Evolutionary conservation across 2,113 vertebrate species (phyloP).

Genomic region (Oreocharis arfaki): DNA sequence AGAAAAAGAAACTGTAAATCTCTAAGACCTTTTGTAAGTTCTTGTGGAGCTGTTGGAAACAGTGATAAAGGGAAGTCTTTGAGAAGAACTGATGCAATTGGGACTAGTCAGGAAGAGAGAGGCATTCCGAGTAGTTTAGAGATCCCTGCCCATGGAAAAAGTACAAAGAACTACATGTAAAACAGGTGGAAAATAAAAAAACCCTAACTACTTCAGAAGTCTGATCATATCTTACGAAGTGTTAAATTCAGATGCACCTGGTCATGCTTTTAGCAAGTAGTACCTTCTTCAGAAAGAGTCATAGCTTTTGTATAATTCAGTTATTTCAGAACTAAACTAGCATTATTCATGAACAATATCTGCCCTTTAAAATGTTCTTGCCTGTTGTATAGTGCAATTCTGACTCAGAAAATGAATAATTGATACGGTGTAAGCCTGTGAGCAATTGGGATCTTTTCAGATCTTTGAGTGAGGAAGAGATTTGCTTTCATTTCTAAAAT

Average conservation of each 20-base stretch:
- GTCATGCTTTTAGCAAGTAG: neutral
- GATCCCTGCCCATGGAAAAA: neutral
- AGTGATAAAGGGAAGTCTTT: neutral
- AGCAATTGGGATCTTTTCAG: neutral
- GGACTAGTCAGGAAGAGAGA: neutral
- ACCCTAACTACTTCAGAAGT: neutral
- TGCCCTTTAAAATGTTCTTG: neutral
- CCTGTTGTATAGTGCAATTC: neutral
- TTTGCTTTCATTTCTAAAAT: neutral
- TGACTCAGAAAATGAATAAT: constrained; percentile 4
- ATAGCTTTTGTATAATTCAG: neutral
- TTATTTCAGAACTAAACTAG: neutral
- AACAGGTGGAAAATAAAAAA: neutral
- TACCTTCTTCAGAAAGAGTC: neutral
- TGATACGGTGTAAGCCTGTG: neutral
- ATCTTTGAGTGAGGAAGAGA: neutral
- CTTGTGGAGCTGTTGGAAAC: neutral
- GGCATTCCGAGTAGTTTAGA: neutral
- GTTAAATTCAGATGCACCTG: neutral
- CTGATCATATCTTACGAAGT: neutral
- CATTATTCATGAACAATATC: neutral
- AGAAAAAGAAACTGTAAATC: neutral
- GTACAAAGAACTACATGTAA: neutral
- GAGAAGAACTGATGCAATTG: neutral
- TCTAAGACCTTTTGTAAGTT: neutral